Evolutionary conservation across 2,797 vertebrate genomes (phyloP), one percentile per base, ranked within the genome.

Genomic region (Pteronotus mesoamericanus): DNA sequence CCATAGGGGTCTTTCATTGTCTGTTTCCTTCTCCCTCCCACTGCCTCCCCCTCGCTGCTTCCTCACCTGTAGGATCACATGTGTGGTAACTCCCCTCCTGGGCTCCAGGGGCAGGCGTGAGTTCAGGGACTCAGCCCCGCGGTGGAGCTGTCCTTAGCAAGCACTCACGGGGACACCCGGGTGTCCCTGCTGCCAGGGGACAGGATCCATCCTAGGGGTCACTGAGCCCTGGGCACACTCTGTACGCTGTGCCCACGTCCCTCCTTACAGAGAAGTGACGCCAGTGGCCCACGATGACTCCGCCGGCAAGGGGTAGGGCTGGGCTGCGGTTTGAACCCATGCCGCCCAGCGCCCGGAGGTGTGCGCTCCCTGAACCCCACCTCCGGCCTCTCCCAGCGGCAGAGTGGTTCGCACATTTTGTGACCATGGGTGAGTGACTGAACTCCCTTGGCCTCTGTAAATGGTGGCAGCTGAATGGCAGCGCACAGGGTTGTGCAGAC

Each of bases 361-460:
- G 21, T 11, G 29, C 21, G 34, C 22, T 34, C 6, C 0, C 59
- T 0, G 1, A 5, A 57, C 61, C 26, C 14, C 6, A n/a, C 32
- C 37, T 72, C 22, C 24, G 15, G 42, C 51, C 37, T 34, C 22
- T 69, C 0, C 0, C 18, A 29, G 72, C 0, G 0, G 39, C 5
- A 34, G 2, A 32, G 91, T 34, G 59, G 42, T 46, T 75, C 29
- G 15, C n/a, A 0, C 14, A 2, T 39, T 16, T 32, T 24, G 4
- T 72, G 88, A 74, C 71, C 11, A 0, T 2, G 24, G 21, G 10
- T 53, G 37, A 71, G 51, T 10, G 18, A 53, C 55, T 37, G 24
- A 4, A 37, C 22, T 42, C 69, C 48, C 29, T 44, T 9, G 4
- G 74, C 39, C 32, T 89, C 51, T 71, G 18, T n/a, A 16, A 44